Conservation (phyloP, 1,140 invertebrate genomes). For the Orius laevigatus region DNA sequence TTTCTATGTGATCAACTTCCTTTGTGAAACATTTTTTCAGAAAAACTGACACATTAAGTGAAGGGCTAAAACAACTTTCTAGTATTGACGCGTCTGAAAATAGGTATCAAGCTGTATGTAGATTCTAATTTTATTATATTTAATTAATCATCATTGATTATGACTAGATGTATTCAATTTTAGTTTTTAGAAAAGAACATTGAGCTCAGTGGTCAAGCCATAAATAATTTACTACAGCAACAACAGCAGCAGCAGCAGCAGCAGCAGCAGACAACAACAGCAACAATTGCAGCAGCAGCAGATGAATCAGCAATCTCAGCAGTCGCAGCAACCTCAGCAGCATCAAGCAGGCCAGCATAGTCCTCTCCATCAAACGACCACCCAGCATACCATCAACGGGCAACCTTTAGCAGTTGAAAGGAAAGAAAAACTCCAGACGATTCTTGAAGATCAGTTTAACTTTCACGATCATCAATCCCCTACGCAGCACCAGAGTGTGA, state of each 20-base stretch:
- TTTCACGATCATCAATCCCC: conserved; percentile 8
- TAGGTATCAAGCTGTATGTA: conserved; percentile 14
- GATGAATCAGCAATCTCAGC: conserved; percentile 15
- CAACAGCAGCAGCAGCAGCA: conserved; percentile 22
- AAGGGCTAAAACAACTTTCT: conserved; percentile 5
- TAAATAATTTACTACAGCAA: conserved; percentile 16
- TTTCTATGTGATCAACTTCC: too few relatives aligned
- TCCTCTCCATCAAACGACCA: background rate
- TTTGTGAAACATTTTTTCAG: conserved; percentile 1
- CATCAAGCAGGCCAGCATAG: conserved; percentile 11
- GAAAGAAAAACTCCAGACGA: background rate
- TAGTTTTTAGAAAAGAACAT: conserved; percentile 18
- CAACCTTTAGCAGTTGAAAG: background rate
- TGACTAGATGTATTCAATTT: conserved; percentile 8
- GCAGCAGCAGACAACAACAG: conserved; percentile 16
- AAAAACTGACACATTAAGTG: conserved; percentile 3
- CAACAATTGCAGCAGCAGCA: conserved; percentile 16
- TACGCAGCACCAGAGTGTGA: conserved; percentile 13
- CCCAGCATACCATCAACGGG: conserved; percentile 3
- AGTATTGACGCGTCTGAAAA: conserved; percentile 2
- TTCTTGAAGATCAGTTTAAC: background rate
- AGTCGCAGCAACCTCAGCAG: conserved; percentile 1
- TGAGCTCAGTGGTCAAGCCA: conserved; percentile 15
- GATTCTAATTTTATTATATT: conserved; percentile 3
- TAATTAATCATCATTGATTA: background rate